A percentile compares a stretch with the other conserved stretches of the same genome.
Evolutionary conservation across 2,888 invertebrate genomes (phyloP).

Genomic region (Cryptus armator): DNA sequence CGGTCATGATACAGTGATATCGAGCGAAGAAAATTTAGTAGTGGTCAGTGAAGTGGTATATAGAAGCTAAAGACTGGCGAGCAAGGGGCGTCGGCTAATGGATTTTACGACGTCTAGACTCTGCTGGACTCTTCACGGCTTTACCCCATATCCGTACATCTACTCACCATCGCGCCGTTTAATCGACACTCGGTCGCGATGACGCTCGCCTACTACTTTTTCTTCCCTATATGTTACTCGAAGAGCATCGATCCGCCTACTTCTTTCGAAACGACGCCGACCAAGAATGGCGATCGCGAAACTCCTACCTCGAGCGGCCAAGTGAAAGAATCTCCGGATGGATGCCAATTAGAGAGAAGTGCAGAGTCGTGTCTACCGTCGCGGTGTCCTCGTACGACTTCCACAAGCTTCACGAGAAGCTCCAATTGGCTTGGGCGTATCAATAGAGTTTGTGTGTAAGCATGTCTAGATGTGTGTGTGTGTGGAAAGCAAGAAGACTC

Average conservation of each 20-base stretch:
- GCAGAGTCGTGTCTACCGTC: constrained; percentile 74
- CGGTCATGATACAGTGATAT: constrained; percentile 24
- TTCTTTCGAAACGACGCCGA: constrained; percentile 43
- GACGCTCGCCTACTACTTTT: constrained; percentile 24
- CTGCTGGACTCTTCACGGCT: constrained; percentile 40
- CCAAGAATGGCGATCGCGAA: constrained; percentile 50
- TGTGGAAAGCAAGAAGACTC: constrained; percentile 17
- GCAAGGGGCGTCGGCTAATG: constrained; percentile 53
- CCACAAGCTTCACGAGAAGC: constrained; percentile 55
- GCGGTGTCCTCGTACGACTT: constrained; percentile 69
- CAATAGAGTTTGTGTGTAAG: constrained; percentile 28
- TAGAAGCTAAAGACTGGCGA: constrained; percentile 47
- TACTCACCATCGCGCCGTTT: constrained; percentile 44
- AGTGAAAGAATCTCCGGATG: constrained; percentile 69
- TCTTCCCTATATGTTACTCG: constrained; percentile 34
- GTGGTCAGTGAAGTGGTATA: constrained; percentile 41
- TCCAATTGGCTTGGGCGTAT: constrained; percentile 59
- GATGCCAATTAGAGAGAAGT: constrained; percentile 79
- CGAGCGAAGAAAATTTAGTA: constrained; percentile 38
- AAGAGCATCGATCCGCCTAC: constrained; percentile 39
- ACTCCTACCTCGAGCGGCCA: constrained; percentile 54
- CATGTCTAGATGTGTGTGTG: constrained; percentile 28
- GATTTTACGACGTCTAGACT: constrained; percentile 66
- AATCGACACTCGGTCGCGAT: constrained; percentile 53
- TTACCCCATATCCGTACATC: constrained; percentile 31